A percentile compares a stretch with the other conserved stretches of the same genome.
These are phyloP conservation scores for Pelosia muscerda DNA, from an alignment of 2,888 invertebrate species.

Conservation along the genomic window DNA sequence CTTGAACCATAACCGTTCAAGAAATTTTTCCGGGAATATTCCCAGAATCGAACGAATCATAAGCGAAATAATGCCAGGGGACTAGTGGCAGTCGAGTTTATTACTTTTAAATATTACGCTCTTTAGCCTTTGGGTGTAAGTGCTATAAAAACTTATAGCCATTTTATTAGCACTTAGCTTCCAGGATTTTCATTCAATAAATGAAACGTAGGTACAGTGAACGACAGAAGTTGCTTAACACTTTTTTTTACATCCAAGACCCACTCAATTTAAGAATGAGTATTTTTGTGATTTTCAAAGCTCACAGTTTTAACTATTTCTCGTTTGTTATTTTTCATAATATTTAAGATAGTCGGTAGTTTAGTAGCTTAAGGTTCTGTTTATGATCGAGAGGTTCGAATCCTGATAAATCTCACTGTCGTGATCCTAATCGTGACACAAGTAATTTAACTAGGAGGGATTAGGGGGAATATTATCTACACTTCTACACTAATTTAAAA, in stretches of 20 bases:
- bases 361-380: too few relatives aligned
- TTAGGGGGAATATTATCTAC: too few relatives aligned
- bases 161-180: not conserved
- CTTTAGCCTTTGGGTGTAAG: not conserved
- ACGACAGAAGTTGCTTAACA: not conserved
- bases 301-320: too few relatives aligned
- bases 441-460: too few relatives aligned
- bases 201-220: not conserved
- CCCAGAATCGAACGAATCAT: not conserved
- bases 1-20: too few relatives aligned
- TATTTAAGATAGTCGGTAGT: not conserved
- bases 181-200: not conserved
- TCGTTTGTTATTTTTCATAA: too few relatives aligned
- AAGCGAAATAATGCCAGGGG: not conserved
- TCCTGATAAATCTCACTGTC: too few relatives aligned
- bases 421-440: too few relatives aligned
- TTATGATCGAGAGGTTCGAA: not conserved
- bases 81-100: slow-evolving; percentile 4
- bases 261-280: too few relatives aligned
- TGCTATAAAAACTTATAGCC: slow-evolving; percentile 1
- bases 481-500: too few relatives aligned
- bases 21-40: not conserved
- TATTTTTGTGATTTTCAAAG: too few relatives aligned
- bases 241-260: not conserved
- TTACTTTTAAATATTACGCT: slow-evolving; percentile 2